Evolutionary conservation across 2,113 vertebrate species (phyloP), one percentile per base, ranked within the genome.

Genomic region (Seriola quinqueradiata): DNA sequence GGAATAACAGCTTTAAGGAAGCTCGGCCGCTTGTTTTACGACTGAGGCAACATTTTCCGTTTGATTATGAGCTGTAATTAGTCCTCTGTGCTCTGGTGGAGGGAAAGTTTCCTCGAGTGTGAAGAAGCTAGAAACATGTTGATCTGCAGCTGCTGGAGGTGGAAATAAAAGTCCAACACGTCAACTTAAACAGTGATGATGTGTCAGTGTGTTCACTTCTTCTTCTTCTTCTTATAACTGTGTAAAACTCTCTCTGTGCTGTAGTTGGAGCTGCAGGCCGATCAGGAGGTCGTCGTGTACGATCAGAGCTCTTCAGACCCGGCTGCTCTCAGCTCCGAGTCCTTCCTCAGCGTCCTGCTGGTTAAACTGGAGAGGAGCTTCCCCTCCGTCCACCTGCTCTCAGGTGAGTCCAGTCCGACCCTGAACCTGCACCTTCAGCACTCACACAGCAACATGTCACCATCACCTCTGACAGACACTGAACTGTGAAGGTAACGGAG

Each of bases 291-390:
- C 13, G 97, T 99, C 1, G 98, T 99, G 3, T 99, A 99, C 23
- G 98, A 99, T 83, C 97, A 99, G 89, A 97, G 94, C 88, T 98
- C 97, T 16, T 92, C 95, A 14, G 93, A 97, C 83, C 95, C 95
- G 48, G 81, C 93, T 0, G 90, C 95, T 46, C 94, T 98, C 13
- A 92, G 96, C 19, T 75, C 94, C 0, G 98, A 99, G 74, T 96
- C 96, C 36, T 99, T 99, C 93, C 96, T 98, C 78, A 94, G 94
- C 73, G 96, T 99, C 65, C 96, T 99, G 86, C 92, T 99, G 94
- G 92, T 95, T 64, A 99, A 99, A 89, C 95, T 99, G 94, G 96
- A 97, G 96, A 96, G 93, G 91, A 97, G 92, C 77, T 99, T 99
- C 91, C 92, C 89, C 57, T 97, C 96, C 0, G 97, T 99, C 0